Percentiles rank a stretch among this genome's conserved stretches.
Evolutionary conservation across 1,140 invertebrate genomes (phyloP).

Genomic region (Aphelenchoides besseyi): DNA sequence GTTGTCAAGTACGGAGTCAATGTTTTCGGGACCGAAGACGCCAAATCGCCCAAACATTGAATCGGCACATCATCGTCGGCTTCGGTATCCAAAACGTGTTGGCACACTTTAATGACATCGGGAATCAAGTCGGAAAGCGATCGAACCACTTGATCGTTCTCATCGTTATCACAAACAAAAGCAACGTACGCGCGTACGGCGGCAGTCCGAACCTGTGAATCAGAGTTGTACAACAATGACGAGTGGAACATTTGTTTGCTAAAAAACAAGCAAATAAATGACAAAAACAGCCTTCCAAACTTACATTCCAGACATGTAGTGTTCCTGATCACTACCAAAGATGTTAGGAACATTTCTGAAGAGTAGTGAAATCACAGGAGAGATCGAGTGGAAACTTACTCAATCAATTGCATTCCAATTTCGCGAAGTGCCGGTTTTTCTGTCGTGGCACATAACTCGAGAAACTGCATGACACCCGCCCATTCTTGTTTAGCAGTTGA

Average conservation of each 20-base stretch:
- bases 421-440: conserved; percentile 79
- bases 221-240: conserved; percentile 37
- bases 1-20: conserved; percentile 77
- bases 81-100: conserved; percentile 63
- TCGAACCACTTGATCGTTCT: conserved; percentile 79
- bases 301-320: conserved; percentile 88
- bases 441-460: conserved; percentile 87
- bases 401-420: conserved; percentile 86
- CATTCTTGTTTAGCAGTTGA: conserved; percentile 93
- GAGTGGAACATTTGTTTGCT: conserved; percentile 45
- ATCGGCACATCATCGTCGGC: conserved; percentile 84
- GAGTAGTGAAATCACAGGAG: conserved; percentile 16
- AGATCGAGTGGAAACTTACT: conserved; percentile 68
- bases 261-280: no score
- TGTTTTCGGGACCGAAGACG: conserved; percentile 86
- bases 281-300: no score
- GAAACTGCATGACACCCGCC: conserved; percentile 91
- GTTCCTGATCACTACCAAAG: conserved; percentile 88
- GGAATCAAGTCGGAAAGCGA: conserved; percentile 81
- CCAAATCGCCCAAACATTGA: conserved; percentile 86
- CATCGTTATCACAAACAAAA: conserved; percentile 85
- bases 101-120: conserved; percentile 69
- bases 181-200: conserved; percentile 71
- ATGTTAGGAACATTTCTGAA: conserved; percentile 83
- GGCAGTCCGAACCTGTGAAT: conserved; percentile 58